Base-by-base conservation (phyloP, 2,888 invertebrate genomes). In the Neoaliturus tenellus region DNA sequence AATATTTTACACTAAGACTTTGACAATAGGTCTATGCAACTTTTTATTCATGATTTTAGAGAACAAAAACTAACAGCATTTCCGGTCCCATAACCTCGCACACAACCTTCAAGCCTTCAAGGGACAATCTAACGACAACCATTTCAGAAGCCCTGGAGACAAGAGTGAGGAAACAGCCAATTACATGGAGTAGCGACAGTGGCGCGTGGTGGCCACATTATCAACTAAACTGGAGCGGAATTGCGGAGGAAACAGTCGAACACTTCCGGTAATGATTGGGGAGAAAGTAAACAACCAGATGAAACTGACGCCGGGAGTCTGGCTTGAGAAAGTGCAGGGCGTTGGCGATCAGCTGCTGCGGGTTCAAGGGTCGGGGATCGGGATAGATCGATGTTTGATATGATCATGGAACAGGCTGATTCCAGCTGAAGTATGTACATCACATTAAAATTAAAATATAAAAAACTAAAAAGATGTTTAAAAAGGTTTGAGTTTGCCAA, bases 221-320 rank as follows among this genome's bases (percentile, higher is more conserved):
- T 3, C 23, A n/a, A n/a, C n/a, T 17, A 10, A 25, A 62, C 62
- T 28, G 62, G 28, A 62, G 62, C 10, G 31, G 62, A 31, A 28
- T 23, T 2, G 28, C 20, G 39, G 17, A n/a, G 71, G 71, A 71
- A 71, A 71, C 41, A 23, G 71, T 31, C 23, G 1, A 71, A 23
- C 67, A 71, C 71, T 71, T 71, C 71, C 71, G 71, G 71, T 35
- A 41, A 67, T 33, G 67, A 67, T 67, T 67, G 17, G 6, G 62
- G 71, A 71, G 71, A 71, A 71, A 71, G 71, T 39, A 71, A 71
- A 71, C 71, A 71, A 39, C 71, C 39, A 20, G 67, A 67, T 51
- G 51, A 23, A 51, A 51, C 23, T 51, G 51, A 20, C 23, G 48
- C 48, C 20, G 51, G 51, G 20, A 23, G 48, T 17, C 20, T 20